These are phyloP conservation scores for Paramormyrops hopkinsi DNA, from an alignment of 2,797 vertebrate species.

Conservation along the genomic window DNA sequence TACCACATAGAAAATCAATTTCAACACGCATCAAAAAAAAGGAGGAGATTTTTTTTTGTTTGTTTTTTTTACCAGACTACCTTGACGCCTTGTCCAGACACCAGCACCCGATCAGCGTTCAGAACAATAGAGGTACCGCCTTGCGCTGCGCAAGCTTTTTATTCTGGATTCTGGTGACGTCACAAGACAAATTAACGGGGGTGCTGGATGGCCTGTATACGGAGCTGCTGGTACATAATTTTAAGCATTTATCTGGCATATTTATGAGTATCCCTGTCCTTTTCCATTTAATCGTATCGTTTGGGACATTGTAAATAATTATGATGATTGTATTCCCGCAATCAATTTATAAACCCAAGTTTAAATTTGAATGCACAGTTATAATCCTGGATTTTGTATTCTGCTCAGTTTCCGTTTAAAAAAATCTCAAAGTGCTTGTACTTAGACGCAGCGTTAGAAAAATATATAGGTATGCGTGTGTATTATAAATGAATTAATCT, in stretches of 20 bases:
- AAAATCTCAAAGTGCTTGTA: neutral
- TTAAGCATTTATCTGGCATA: neutral
- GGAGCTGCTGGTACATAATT: neutral
- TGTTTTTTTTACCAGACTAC: neutral
- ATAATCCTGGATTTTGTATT: neutral
- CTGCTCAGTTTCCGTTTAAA: neutral
- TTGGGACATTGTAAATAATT: neutral
- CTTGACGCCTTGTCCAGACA: neutral
- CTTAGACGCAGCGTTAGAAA: neutral
- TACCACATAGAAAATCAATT: neutral
- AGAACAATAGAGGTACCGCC: constrained; percentile 19
- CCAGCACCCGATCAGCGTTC: neutral
- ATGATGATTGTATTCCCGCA: neutral
- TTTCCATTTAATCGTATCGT: neutral
- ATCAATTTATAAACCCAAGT: neutral
- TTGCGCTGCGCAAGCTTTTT: constrained; percentile 15
- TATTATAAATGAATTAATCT: neutral
- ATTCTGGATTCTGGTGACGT: constrained; percentile 9
- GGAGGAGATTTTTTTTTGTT: neutral
- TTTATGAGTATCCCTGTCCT: neutral
- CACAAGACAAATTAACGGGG: constrained; percentile 1
- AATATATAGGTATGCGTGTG: neutral
- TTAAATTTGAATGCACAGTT: constrained; percentile 4
- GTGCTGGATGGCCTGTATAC: neutral
- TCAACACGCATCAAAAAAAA: neutral